Evolutionary conservation across 2,113 vertebrate genomes (phyloP), one percentile per base, ranked within the genome.

Genomic region (Eptesicus fuscus): DNA sequence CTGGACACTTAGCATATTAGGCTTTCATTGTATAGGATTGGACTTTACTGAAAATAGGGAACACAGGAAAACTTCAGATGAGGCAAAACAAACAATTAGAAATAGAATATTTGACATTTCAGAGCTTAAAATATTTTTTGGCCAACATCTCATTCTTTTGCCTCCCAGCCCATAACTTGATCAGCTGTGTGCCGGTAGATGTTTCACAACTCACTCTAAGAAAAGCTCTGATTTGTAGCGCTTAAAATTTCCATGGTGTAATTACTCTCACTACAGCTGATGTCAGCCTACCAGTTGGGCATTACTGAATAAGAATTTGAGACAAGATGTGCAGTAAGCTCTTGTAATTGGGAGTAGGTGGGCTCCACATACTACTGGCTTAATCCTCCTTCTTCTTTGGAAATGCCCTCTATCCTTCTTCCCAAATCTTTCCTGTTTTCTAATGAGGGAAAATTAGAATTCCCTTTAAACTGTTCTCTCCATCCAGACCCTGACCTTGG

Each of bases 91-190:
- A 86, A 65, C 13, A n/a, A 18, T 63, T 94, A 71, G 87, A 92
- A 92, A 65, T n/a, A 88, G 80, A 90, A 59, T 86, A 82, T 67
- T 92, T 67, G 28, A 9, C 42, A 82, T 88, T 79, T 32, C 17
- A 83, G 74, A 71, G 1, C 78, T 94, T 90, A 92, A 92, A 44
- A 23, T 92, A 51, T 84, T 28, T 90, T 69, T 90, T 59, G 51
- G 44, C 65, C 37, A 28, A 56, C 9, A 23, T 53, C 49, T 67
- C 59, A 76, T 2, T 12, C n/a, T 63, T 80, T 71, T 74, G 35
- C 69, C 1, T 88, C 23, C 18, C 40, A 71, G 70, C 20, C 5
- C 3, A 4, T 70, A 13, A 47, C 25, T n/a, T 16, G 28, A 32
- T 77, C 16, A 28, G 28, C 20, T 37, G 0, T 86, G 40, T 84